A percentile compares a stretch with the other conserved stretches of the same genome.
phyloP scores from a whole-genome alignment of 2,797 vertebrate genomes.

The Dendrocincla tyrannina region DNA sequence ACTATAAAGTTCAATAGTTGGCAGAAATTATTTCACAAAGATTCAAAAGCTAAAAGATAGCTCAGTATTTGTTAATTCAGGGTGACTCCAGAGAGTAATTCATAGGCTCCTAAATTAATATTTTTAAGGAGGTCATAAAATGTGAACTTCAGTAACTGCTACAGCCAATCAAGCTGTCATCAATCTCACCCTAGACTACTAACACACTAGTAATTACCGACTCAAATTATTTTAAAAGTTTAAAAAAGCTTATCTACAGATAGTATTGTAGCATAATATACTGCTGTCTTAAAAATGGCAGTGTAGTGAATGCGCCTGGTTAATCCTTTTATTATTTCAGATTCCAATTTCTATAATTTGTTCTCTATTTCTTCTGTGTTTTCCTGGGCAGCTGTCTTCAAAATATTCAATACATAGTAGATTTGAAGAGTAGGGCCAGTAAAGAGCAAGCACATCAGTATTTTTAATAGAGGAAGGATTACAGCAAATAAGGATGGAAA shows the following conservation, averaged over 20 bases:
- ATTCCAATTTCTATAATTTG: neutral
- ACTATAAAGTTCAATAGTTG: neutral
- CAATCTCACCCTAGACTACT: constrained; percentile 24
- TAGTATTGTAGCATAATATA: neutral
- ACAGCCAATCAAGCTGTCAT: constrained; percentile 53
- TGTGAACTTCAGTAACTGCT: constrained; percentile 63
- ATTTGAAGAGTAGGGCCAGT: neutral
- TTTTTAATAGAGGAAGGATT: neutral
- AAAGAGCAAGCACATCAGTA: neutral
- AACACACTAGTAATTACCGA: constrained; percentile 31
- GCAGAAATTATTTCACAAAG: neutral
- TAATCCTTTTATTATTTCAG: neutral
- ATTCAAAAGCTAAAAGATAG: neutral
- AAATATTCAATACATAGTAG: neutral
- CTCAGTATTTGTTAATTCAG: constrained; percentile 55
- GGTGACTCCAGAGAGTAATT: constrained; percentile 47
- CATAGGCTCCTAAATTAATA: constrained; percentile 63
- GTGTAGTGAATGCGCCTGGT: neutral
- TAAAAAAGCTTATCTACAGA: constrained; percentile 50
- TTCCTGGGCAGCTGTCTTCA: neutral
- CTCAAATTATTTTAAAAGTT: constrained; percentile 47
- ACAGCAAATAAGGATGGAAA: neutral
- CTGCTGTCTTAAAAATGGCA: neutral
- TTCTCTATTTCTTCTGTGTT: neutral
- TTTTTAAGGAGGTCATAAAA: constrained; percentile 66